Base-by-base conservation (phyloP, 2,113 vertebrate species). In the Pavo muticus region DNA sequence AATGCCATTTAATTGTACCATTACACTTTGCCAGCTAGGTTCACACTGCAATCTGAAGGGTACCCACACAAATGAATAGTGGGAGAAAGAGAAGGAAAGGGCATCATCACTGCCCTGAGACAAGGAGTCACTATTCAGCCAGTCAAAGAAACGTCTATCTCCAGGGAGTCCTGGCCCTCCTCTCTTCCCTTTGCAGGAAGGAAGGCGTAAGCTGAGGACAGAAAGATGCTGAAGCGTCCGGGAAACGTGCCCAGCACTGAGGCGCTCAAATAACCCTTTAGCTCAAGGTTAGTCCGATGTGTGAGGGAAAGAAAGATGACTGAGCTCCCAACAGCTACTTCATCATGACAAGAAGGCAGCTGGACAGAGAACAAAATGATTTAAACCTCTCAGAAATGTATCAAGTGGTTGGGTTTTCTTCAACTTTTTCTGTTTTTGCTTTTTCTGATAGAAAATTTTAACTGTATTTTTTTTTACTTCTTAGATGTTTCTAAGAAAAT, bases 161-260 rank as follows among this genome's bases (percentile, higher is more conserved):
- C 71, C 60, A 42, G 52, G 64, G 56, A 76, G 35, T 27, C 39
- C 6, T n/a, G 64, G 71, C 76, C 76, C 74, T 57, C 44, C 1
- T 1, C 71, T 86, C 80, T 76, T 88, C n/a, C 72, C 69, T 67
- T 80, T 69, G 29, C 83, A 93, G 94, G 76, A 93, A 96, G 87
- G 84, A 92, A 95, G 47, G 24, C 13, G 3, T 25, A 70, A 54
- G 15, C 30, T 61, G n/a, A 85, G 35, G 16, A 83, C 40, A 90
- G 78, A 69, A 79, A 65, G 69, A 63, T 37, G 54, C 44, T 20
- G 50, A 67, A 42, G 17, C 0, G 6, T 25, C 81, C n/a, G 54
- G 91, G 93, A 91, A 94, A 44, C 11, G 21, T 17, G 82, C 93
- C 92, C 91, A 70, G 35, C 1, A 0, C 32, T 0, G 2, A 63